Conservation (phyloP, 2,888 invertebrate species). For the Agrilus cyanescens region DNA sequence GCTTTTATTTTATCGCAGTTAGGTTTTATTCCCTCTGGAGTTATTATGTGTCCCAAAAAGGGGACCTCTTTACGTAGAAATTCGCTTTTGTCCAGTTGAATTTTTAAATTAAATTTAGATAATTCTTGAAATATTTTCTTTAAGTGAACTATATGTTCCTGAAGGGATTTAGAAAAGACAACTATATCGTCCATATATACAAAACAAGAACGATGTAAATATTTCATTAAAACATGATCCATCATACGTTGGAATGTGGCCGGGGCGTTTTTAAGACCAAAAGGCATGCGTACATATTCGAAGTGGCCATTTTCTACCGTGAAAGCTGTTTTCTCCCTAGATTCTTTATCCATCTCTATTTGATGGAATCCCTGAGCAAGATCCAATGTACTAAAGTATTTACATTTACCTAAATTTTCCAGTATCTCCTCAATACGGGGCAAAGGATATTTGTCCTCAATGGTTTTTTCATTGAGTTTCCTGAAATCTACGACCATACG, state of each 20-base stretch:
- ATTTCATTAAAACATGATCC: conserved; percentile 15
- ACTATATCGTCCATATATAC: conserved; percentile 17
- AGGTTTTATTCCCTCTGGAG: conserved; percentile 14
- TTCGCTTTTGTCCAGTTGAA: conserved; percentile 8
- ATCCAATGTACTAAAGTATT: conserved; percentile 19
- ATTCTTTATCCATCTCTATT: conserved; percentile 16
- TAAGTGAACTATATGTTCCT: conserved; percentile 13
- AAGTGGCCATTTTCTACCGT: conserved; percentile 16
- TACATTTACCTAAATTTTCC: conserved; percentile 18
- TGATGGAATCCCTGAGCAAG: conserved; percentile 22
- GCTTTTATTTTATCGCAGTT: background rate
- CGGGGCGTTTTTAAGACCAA: conserved; percentile 20
- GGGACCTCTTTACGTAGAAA: background rate
- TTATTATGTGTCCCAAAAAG: conserved; percentile 5
- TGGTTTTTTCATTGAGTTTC: conserved; percentile 12
- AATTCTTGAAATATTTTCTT: conserved; percentile 12
- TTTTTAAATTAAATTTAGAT: conserved; percentile 10
- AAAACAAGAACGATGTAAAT: conserved; percentile 10
- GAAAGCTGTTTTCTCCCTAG: conserved; percentile 20
- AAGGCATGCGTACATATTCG: conserved; percentile 19
- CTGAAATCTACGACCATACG: conserved; percentile 15
- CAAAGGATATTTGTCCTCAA: conserved; percentile 13
- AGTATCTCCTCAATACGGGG: conserved; percentile 19
- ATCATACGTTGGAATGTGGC: conserved; percentile 20
- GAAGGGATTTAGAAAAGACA: conserved; percentile 13